Conservation (phyloP, 2,797 vertebrate genomes). For the Phrynocephalus guinanensis region DNA sequence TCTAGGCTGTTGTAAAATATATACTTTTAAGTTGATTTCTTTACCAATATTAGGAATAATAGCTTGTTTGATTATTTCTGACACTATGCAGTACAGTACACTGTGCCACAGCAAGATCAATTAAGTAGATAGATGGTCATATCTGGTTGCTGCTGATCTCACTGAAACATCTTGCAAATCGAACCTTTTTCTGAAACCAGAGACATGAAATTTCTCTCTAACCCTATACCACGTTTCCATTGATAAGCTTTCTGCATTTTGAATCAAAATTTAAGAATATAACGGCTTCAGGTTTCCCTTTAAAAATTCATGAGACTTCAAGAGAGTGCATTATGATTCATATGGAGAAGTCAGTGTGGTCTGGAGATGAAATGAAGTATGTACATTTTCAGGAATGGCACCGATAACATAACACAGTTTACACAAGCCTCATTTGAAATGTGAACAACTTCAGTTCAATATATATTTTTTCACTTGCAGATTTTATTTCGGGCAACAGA, state of each 20-base stretch:
- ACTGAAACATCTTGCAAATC: neutral
- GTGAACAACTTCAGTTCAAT: slow-evolving; percentile 38
- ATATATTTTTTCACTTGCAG: slow-evolving; percentile 20
- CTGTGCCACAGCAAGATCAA: neutral
- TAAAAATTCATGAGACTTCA: slow-evolving; percentile 45
- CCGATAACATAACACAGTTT: slow-evolving; percentile 42
- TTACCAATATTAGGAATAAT: neutral
- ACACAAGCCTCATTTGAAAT: slow-evolving; percentile 19
- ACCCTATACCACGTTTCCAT: neutral
- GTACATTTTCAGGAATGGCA: slow-evolving; percentile 29
- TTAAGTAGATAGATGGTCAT: neutral
- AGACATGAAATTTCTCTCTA: neutral
- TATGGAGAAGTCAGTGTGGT: slow-evolving; percentile 47
- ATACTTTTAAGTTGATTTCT: neutral
- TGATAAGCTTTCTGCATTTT: slow-evolving; percentile 8
- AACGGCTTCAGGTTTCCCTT: slow-evolving; percentile 19
- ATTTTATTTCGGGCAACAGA: slow-evolving; percentile 55
- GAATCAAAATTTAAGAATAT: slow-evolving; percentile 19
- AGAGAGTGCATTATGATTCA: slow-evolving; percentile 43
- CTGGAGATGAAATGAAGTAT: slow-evolving; percentile 44
- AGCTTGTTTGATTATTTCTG: neutral
- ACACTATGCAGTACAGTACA: neutral
- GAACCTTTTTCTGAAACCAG: neutral
- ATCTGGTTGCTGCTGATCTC: slow-evolving; percentile 30
- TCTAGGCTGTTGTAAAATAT: neutral